phyloP scores from a whole-genome alignment of 1,140 invertebrate species.

The Paraescarpia echinospica region DNA sequence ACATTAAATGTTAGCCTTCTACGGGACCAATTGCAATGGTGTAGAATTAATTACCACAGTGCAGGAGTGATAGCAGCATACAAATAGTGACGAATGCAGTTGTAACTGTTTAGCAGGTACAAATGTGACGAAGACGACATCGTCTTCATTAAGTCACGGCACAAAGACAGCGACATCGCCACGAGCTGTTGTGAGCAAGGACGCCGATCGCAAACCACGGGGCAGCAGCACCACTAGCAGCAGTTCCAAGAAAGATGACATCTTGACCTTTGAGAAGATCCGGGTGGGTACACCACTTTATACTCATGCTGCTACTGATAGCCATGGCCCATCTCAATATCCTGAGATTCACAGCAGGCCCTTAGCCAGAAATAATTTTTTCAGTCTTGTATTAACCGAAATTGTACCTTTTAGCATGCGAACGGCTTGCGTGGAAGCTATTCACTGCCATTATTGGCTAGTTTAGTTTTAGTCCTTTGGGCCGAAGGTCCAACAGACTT shows the following conservation, averaged over 20 bases:
- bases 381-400: no score
- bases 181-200: neutral
- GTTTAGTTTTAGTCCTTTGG: no score
- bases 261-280: conserved; percentile 54
- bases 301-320: conserved; percentile 37
- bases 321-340: neutral
- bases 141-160: neutral
- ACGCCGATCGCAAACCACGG: neutral
- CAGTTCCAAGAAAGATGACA: conserved; percentile 34
- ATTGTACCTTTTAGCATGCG: no score
- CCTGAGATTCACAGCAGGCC: neutral
- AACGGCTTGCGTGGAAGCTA: no score
- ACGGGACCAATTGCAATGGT: no score
- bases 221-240: conserved; percentile 19
- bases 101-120: neutral
- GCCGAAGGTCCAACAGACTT: no score
- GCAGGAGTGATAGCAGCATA: no score
- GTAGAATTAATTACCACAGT: no score
- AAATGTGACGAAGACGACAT: neutral
- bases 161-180: neutral
- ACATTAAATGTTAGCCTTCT: no score
- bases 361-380: neutral
- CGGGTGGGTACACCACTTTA: conserved; percentile 35
- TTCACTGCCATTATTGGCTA: no score
- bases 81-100: neutral